phyloP scores from a whole-genome alignment of 2,888 invertebrate genomes.

The Drosophila macrospina region DNA sequence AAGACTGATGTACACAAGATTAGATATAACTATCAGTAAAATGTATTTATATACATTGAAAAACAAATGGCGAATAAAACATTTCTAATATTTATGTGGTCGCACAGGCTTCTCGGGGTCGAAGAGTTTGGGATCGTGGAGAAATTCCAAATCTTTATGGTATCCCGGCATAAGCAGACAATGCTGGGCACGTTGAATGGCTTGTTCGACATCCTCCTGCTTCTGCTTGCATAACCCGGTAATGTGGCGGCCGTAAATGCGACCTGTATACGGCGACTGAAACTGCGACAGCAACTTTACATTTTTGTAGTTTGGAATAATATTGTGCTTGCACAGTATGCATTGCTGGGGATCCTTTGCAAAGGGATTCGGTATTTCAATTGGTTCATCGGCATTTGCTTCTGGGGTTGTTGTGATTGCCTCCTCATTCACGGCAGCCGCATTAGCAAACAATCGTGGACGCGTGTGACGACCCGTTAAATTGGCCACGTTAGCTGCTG shows the following conservation, averaged over 20 bases:
- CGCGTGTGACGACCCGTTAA: constrained; percentile 29
- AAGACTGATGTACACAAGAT: constrained; percentile 46
- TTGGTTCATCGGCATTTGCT: constrained; percentile 77
- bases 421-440: constrained; percentile 18
- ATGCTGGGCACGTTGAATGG: constrained; percentile 91
- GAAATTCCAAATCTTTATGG: constrained; percentile 91
- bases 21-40: constrained; percentile 22
- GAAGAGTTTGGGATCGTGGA: constrained; percentile 95
- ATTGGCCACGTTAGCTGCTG: constrained; percentile 41
- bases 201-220: constrained; percentile 90
- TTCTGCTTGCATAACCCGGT: constrained; percentile 96
- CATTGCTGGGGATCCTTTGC: constrained; percentile 90
- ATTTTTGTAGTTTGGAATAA: constrained; percentile 96
- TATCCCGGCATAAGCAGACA: constrained; percentile 94
- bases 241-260: constrained; percentile 95
- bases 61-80: constrained; percentile 29
- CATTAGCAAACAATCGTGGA: constrained; percentile 42
- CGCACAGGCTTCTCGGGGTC: constrained; percentile 94
- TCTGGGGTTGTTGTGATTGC: not conserved
- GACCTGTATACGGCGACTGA: constrained; percentile 97
- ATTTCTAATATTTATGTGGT: constrained; percentile 90
- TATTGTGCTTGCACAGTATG: constrained; percentile 92
- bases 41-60: constrained; percentile 45
- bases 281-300: constrained; percentile 96
- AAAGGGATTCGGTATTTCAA: constrained; percentile 92